Conservation (phyloP, 2,888 invertebrate species). For the Stenotaenia linearis region DNA sequence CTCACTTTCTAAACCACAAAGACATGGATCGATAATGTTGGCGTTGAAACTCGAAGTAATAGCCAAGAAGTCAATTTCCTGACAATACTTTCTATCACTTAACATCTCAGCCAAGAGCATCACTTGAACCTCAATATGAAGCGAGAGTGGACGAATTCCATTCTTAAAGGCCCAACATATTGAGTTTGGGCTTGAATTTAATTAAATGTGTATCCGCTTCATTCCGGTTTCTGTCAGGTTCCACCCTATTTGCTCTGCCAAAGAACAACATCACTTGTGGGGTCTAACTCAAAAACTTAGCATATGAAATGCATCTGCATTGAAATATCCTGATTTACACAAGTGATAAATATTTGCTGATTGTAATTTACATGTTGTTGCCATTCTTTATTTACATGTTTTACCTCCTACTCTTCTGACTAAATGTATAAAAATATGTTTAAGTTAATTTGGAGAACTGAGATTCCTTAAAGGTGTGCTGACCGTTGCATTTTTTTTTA, state of each 20-base stretch:
- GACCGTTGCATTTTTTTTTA: too few species aligned
- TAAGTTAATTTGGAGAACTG: background rate
- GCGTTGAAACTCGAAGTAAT: too few species aligned
- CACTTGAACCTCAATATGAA: too few species aligned
- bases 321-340: background rate
- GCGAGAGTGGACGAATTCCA: too few species aligned
- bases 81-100: too few species aligned
- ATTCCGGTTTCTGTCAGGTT: background rate
- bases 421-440: background rate
- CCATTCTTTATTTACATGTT: background rate
- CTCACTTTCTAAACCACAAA: too few species aligned
- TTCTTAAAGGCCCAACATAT: background rate
- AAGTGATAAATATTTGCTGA: background rate
- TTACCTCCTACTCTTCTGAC: background rate
- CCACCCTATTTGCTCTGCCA: background rate
- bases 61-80: too few species aligned
- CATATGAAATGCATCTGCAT: background rate
- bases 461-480: background rate
- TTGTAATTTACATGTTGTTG: background rate
- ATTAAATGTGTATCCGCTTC: background rate
- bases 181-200: background rate
- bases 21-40: too few species aligned
- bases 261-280: background rate
- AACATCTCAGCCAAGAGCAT: too few species aligned
- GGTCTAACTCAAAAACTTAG: background rate